Conservation (phyloP, 2,113 vertebrate species). For the Alethe castanea region DNA sequence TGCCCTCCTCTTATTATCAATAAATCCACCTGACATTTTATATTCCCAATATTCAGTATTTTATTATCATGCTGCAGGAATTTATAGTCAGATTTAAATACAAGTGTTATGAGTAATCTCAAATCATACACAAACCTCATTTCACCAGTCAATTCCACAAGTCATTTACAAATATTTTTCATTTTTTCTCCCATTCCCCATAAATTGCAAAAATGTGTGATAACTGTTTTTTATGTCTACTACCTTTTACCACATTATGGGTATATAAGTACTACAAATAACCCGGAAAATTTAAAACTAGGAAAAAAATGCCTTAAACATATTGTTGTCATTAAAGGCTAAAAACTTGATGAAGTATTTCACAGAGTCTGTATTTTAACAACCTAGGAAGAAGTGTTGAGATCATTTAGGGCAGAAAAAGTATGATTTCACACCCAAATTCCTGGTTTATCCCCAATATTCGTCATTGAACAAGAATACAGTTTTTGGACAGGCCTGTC, state of each 20-base stretch:
- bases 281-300: neutral
- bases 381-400: neutral
- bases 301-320: neutral
- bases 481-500: neutral
- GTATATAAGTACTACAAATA: neutral
- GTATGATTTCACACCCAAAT: neutral
- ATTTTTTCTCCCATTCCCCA: neutral
- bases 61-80: neutral
- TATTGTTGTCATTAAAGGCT: neutral
- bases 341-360: neutral
- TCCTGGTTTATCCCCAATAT: neutral
- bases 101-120: neutral
- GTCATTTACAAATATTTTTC: neutral
- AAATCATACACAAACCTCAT: neutral
- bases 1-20: neutral
- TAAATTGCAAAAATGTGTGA: neutral
- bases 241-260: neutral
- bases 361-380: neutral
- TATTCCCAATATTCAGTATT: neutral
- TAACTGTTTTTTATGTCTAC: neutral
- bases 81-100: neutral
- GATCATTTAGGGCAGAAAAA: neutral
- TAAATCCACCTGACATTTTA: neutral
- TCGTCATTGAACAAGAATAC: neutral
- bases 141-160: neutral